Conservation (phyloP, 2,797 vertebrate genomes). For the Odontamblyopus rebecca region DNA sequence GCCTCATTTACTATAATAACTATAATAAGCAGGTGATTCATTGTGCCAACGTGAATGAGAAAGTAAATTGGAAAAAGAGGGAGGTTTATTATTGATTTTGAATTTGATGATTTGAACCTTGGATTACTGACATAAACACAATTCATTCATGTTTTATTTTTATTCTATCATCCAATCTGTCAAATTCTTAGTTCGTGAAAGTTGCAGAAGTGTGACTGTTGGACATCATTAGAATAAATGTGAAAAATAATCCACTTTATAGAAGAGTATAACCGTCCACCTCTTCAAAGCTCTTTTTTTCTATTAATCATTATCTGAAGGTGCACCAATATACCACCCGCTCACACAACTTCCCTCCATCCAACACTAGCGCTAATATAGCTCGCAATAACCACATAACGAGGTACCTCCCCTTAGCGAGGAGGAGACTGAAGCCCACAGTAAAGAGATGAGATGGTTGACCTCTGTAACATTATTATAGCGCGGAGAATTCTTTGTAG, state of each 20-base stretch:
- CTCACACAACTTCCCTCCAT: not conserved
- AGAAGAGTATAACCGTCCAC: not conserved
- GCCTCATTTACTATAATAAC: no score
- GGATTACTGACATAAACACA: no score
- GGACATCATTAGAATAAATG: not conserved
- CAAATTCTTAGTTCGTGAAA: not conserved
- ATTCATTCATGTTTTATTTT: not conserved
- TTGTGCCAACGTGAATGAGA: no score
- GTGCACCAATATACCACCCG: not conserved
- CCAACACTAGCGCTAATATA: not conserved
- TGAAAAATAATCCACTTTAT: not conserved
- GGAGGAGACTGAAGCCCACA: conserved; percentile 30
- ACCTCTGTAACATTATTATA: conserved; percentile 85
- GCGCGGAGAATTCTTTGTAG: conserved; percentile 71
- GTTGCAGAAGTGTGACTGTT: not conserved
- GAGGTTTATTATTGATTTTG: no score
- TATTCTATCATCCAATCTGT: not conserved
- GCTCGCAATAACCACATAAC: not conserved
- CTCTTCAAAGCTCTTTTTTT: conserved; percentile 12
- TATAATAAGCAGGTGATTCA: no score
- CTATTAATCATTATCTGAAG: conserved; percentile 17
- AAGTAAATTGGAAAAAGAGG: no score
- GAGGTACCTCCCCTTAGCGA: not conserved
- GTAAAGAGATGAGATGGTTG: conserved; percentile 56
- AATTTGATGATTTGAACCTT: no score